Conservation (phyloP, 2,113 vertebrate species). For the Chamaea fasciata region DNA sequence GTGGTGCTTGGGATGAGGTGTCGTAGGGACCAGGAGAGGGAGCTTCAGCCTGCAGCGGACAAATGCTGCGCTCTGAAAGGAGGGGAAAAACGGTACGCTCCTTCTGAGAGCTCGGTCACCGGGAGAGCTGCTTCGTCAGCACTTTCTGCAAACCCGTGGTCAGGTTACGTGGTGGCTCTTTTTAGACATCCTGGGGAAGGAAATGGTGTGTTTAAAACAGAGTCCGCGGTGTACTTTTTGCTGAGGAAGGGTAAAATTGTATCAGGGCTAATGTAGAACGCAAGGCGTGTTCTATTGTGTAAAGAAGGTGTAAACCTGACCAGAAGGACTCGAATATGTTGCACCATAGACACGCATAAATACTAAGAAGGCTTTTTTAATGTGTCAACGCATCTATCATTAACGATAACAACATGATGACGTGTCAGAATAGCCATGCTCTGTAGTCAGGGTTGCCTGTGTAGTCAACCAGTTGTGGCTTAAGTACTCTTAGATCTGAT, state of each 20-base stretch:
- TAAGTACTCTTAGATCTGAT: slow-evolving; percentile 5
- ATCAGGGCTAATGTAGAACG: not conserved
- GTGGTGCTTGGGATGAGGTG: not conserved
- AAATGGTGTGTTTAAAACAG: not conserved
- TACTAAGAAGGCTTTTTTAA: not conserved
- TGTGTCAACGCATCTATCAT: not conserved
- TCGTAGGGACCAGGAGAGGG: slow-evolving; percentile 45
- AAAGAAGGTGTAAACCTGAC: not conserved
- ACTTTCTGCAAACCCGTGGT: not conserved
- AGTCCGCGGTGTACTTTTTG: fast-evolving
- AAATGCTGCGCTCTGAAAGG: not conserved
- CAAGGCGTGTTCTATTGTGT: fast-evolving
- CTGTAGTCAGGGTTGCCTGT: not conserved
- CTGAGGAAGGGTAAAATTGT: not conserved
- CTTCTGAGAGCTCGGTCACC: not conserved
- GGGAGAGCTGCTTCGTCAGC: not conserved
- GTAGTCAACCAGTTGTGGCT: not conserved
- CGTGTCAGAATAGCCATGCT: not conserved
- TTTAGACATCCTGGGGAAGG: not conserved
- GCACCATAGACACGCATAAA: not conserved
- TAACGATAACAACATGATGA: not conserved
- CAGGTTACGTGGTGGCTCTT: not conserved
- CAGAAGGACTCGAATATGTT: fast-evolving
- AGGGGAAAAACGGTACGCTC: not conserved
- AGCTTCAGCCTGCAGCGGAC: not conserved